phyloP scores from a whole-genome alignment of 2,888 invertebrate genomes.

The Ferdinandea cuprea region DNA sequence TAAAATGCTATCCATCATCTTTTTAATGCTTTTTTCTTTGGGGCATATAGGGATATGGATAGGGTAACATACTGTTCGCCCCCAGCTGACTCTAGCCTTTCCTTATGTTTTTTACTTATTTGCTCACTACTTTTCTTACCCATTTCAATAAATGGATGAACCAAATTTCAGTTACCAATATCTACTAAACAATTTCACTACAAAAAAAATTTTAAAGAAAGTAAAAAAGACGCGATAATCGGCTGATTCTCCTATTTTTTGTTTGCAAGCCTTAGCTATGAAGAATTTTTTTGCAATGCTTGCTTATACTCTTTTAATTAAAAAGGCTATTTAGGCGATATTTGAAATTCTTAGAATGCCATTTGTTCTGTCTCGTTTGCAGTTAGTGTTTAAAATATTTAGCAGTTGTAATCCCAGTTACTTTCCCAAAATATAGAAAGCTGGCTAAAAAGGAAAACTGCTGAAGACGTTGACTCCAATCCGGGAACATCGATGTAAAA shows the following conservation, averaged over 20 bases:
- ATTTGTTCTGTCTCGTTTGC: slow-evolving; percentile 17
- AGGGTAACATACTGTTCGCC: too few species aligned
- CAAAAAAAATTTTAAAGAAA: too few species aligned
- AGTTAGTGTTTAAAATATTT: slow-evolving; percentile 23
- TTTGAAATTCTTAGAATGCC: slow-evolving; percentile 17
- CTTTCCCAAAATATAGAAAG: slow-evolving; percentile 24
- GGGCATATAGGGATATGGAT: too few species aligned
- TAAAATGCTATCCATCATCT: too few species aligned
- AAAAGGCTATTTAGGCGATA: neutral
- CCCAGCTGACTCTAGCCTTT: too few species aligned
- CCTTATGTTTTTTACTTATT: too few species aligned
- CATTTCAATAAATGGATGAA: too few species aligned
- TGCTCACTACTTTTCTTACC: too few species aligned
- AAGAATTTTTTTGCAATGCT: neutral
- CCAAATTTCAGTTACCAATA: too few species aligned
- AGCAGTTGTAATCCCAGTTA: slow-evolving; percentile 13
- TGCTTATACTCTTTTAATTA: neutral
- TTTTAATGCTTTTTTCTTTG: too few species aligned
- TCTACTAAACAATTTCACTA: too few species aligned
- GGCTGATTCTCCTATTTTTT: slow-evolving; percentile 5
- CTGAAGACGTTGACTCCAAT: slow-evolving; percentile 29
- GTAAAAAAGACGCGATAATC: neutral
- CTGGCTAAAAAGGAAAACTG: slow-evolving; percentile 29
- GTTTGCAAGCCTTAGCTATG: slow-evolving; percentile 6
- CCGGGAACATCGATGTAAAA: slow-evolving; percentile 12